Evolutionary conservation across 2,113 vertebrate genomes (phyloP).

Genomic region (Cololabis saira): DNA sequence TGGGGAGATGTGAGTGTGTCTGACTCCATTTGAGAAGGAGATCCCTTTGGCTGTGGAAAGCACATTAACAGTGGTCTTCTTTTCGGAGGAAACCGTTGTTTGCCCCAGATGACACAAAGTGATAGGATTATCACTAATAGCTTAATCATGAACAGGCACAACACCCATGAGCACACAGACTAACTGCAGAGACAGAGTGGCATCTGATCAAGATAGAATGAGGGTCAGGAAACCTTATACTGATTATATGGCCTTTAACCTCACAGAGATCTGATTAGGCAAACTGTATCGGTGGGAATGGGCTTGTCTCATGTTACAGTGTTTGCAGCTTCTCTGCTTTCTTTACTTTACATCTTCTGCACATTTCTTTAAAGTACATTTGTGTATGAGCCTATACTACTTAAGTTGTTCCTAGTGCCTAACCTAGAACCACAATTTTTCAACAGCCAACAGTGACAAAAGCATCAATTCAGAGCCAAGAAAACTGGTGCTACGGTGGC

Average conservation of each 20-base stretch:
- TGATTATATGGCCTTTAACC: constrained; percentile 67
- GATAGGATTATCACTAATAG: constrained; percentile 65
- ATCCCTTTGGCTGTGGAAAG: constrained; percentile 23
- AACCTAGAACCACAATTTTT: too few relatives aligned
- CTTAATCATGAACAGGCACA: constrained; percentile 27
- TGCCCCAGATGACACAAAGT: constrained; percentile 49
- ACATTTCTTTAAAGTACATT: too few relatives aligned
- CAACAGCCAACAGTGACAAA: too few relatives aligned
- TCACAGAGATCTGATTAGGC: constrained; percentile 47
- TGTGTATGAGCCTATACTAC: too few relatives aligned
- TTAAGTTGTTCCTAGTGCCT: too few relatives aligned
- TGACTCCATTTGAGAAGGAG: constrained; percentile 10
- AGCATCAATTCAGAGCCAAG: too few relatives aligned
- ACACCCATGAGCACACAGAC: constrained; percentile 13
- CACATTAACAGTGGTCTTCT: constrained; percentile 34
- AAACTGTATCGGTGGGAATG: constrained; percentile 8
- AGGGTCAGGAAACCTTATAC: constrained; percentile 65
- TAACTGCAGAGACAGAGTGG: constrained; percentile 27
- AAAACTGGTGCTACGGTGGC: too few relatives aligned
- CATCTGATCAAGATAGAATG: constrained; percentile 71
- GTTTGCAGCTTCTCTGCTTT: not conserved
- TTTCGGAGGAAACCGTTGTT: constrained; percentile 19
- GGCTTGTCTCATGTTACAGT: constrained; percentile 36
- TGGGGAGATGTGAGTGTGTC: not conserved
- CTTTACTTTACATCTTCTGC: not conserved